Conservation (phyloP, 2,113 vertebrate genomes). For the Chinchilla lanigera region DNA sequence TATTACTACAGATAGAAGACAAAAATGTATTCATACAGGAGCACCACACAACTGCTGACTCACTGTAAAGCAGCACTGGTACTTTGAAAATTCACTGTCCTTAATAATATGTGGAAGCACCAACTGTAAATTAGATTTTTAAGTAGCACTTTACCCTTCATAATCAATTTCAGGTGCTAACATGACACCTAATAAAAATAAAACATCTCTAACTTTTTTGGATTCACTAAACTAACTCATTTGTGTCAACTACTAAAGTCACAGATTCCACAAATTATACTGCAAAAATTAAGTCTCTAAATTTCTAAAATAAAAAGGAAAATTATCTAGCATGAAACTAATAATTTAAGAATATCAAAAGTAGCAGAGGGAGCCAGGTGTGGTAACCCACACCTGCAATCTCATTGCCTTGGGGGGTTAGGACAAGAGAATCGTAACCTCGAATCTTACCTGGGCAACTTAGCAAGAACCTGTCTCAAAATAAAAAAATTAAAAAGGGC, state of each 20-base stretch:
- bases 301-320: not conserved
- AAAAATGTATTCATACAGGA: conserved; percentile 23
- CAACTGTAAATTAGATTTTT: not conserved
- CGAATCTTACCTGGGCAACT: not conserved
- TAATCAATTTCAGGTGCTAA: not conserved
- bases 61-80: not conserved
- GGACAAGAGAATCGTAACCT: not conserved
- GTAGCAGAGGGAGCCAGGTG: not conserved
- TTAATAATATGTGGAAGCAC: conserved; percentile 3
- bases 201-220: not conserved
- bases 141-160: conserved; percentile 16
- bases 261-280: not conserved
- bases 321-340: conserved; percentile 37
- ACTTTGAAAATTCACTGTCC: conserved; percentile 27
- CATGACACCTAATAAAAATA: conserved; percentile 25
- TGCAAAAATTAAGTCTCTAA: not conserved
- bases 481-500: not conserved
- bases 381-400: not conserved
- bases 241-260: not conserved
- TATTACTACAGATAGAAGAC: not conserved
- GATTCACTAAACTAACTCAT: conserved; percentile 6
- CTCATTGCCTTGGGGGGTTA: not conserved
- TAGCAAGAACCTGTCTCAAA: not conserved
- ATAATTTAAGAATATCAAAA: not conserved
- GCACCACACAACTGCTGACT: not conserved